Base-by-base conservation (phyloP, 2,888 invertebrate species). In the Cantharis flavilabris region DNA sequence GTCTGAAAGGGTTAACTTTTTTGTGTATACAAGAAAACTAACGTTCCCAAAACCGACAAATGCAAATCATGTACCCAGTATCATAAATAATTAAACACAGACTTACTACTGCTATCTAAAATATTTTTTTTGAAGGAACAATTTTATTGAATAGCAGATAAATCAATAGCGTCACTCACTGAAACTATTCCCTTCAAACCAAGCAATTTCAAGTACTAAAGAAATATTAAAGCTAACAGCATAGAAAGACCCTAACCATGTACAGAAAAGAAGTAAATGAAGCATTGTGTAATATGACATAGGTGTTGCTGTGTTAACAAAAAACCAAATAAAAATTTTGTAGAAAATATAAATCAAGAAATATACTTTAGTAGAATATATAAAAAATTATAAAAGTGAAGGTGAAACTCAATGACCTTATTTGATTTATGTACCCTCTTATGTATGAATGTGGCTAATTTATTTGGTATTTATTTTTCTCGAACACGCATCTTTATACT, bases 221-320 rank as follows among this genome's bases (percentile, higher is more conserved):
- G 49, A 49, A 49, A 49, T 49, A 49, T 49, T 49, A 49, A 49
- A 49, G 49, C 49, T 49, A 49, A 49, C 49, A 49, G n/a, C 7
- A 49, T n/a, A 49, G 49, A 49, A n/a, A 49, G 49, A 49, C 49
- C 49, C 49, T n/a, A 49, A 49, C 7, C n/a, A 49, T 13, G n/a
- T 49, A 49, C 49, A 71, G 67, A 75, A 65, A 33, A 69, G 28
- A 69, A 76, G 76, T 72, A 72, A 76, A 76, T 69, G 76, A 76
- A 76, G 72, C 72, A 72, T 76, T 69, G 76, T 71, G 64, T 18
- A 71, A 69, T 69, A 33, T 62, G n/a, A 49, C 49, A 49, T 49
- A 49, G n/a, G 49, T 49, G n/a, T 49, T 49, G 5, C 49, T 49
- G 49, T 2, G n/a, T n/a, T n/a, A 49, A 1, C 13, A 13, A 49